Percentiles rank a stretch among this genome's conserved stretches.
phyloP scores from a whole-genome alignment of 2,113 vertebrate genomes.

The Spermophilus dauricus region DNA sequence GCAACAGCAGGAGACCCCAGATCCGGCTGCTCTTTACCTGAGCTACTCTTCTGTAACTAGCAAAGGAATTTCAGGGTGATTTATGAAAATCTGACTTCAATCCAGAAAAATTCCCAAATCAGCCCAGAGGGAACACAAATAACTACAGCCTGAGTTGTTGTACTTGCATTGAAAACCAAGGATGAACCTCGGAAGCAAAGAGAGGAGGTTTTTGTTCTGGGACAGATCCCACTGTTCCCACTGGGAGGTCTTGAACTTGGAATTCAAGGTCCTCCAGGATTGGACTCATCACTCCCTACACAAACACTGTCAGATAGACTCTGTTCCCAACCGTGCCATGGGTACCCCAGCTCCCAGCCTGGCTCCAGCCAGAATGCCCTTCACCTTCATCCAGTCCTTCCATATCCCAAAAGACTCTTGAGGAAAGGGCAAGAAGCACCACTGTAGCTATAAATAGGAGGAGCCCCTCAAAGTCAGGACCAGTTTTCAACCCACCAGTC shows the following conservation, averaged over 20 bases:
- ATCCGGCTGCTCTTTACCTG: neutral
- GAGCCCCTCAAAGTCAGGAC: neutral
- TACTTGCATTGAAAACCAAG: neutral
- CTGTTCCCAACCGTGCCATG: too few species aligned
- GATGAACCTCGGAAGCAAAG: constrained; percentile 23
- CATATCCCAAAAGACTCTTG: neutral
- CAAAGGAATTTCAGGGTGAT: constrained; percentile 39
- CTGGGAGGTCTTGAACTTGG: neutral
- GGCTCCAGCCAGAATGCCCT: neutral
- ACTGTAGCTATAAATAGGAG: neutral
- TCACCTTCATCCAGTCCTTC: neutral
- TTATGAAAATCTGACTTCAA: constrained; percentile 59
- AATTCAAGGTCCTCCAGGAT: neutral
- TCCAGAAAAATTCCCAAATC: constrained; percentile 53
- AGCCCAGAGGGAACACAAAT: constrained; percentile 41
- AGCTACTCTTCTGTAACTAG: neutral
- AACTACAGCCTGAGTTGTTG: neutral
- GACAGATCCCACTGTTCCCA: neutral
- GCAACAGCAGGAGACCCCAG: neutral
- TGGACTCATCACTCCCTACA: neutral
- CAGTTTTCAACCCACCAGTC: neutral
- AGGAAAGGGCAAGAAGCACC: neutral
- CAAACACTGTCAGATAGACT: neutral
- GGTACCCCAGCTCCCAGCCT: neutral
- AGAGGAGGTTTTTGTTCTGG: neutral